phyloP scores from a whole-genome alignment of 2,888 invertebrate genomes.

The Julus scanicus region DNA sequence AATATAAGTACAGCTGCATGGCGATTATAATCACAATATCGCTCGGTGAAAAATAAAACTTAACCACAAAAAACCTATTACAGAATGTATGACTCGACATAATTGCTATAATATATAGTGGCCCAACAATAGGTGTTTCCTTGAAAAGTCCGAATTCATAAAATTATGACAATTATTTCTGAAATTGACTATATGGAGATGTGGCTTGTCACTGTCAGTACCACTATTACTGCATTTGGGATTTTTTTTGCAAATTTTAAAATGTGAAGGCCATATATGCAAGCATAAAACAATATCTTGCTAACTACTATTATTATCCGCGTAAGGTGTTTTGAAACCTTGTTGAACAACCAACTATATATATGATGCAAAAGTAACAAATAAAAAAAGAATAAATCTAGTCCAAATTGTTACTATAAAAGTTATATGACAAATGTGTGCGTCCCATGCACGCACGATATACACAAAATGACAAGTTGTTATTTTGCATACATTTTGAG shows the following conservation, averaged over 20 bases:
- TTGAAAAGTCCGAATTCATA: slow-evolving; percentile 35
- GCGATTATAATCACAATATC: slow-evolving; percentile 20
- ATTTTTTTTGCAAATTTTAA: neutral
- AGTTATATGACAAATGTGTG: too few relatives aligned
- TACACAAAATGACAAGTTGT: too few relatives aligned
- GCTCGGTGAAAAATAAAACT: slow-evolving; percentile 9
- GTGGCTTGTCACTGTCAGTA: slow-evolving; percentile 42
- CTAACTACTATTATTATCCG: slow-evolving; percentile 12
- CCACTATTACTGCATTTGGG: neutral
- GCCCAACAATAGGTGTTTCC: slow-evolving; percentile 36
- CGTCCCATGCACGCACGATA: too few relatives aligned
- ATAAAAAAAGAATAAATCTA: too few relatives aligned
- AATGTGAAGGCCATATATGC: slow-evolving; percentile 18
- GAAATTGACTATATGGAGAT: slow-evolving; percentile 23
- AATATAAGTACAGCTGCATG: slow-evolving; percentile 11
- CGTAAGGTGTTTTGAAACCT: neutral
- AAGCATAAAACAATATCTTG: neutral
- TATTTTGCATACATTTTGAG: too few relatives aligned
- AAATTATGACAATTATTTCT: slow-evolving; percentile 39
- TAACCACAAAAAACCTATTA: neutral
- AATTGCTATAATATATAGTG: slow-evolving; percentile 20
- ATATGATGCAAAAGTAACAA: neutral
- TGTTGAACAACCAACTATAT: neutral
- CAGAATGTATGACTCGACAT: slow-evolving; percentile 16
- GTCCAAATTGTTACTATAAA: too few relatives aligned